A percentile compares a stretch with the other conserved stretches of the same genome.
Evolutionary conservation across 2,797 vertebrate genomes (phyloP).

Genomic region (Serranus cabrilla): DNA sequence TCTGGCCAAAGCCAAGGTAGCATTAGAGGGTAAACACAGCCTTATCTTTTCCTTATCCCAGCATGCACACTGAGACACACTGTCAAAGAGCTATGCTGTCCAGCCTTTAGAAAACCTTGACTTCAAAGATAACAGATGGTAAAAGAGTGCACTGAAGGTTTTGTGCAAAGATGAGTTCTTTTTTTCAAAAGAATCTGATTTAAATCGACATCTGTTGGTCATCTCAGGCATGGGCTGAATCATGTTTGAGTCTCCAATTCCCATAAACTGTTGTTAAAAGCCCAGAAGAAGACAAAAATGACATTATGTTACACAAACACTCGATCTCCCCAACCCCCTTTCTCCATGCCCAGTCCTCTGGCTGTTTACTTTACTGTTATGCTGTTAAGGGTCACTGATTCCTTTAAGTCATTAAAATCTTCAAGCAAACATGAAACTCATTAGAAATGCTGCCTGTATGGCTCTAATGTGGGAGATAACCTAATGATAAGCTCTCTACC

Average conservation of each 20-base stretch:
- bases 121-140: constrained; percentile 66
- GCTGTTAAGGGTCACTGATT: constrained; percentile 76
- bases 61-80: constrained; percentile 54
- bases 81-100: constrained; percentile 60
- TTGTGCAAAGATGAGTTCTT: constrained; percentile 26
- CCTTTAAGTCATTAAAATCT: constrained; percentile 80
- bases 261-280: constrained; percentile 7
- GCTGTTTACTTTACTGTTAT: constrained; percentile 68
- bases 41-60: constrained; percentile 80
- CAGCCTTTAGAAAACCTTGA: constrained; percentile 70
- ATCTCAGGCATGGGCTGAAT: not conserved
- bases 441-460: constrained; percentile 72
- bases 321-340: constrained; percentile 7
- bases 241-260: not conserved
- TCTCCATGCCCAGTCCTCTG: constrained; percentile 31
- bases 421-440: constrained; percentile 75
- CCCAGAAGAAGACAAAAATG: not conserved
- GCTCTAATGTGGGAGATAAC: constrained; percentile 67
- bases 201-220: constrained; percentile 11
- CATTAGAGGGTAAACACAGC: constrained; percentile 72
- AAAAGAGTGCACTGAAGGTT: constrained; percentile 40
- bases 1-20: constrained; percentile 70
- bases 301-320: constrained; percentile 14
- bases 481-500: constrained; percentile 72
- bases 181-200: constrained; percentile 20